phyloP scores from a whole-genome alignment of 2,888 invertebrate genomes.

The Rutpela maculata region DNA sequence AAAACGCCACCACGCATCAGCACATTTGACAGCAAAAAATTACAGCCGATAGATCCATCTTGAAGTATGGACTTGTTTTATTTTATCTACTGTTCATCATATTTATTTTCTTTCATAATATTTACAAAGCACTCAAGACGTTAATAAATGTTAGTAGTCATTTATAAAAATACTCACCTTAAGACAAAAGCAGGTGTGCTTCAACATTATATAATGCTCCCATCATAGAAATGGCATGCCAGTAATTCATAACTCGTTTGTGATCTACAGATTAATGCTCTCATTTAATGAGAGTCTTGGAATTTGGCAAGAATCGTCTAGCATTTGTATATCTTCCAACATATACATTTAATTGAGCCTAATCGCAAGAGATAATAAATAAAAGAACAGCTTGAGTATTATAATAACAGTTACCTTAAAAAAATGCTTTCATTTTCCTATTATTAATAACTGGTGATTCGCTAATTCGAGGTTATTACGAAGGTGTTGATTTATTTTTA shows the following conservation, averaged over 20 bases:
- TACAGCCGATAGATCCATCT: background rate
- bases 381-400: background rate
- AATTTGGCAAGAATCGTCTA: constrained; percentile 3
- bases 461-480: background rate
- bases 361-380: background rate
- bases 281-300: background rate
- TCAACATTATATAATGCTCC: constrained; percentile 23
- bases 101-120: constrained; percentile 7
- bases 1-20: background rate
- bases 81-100: background rate
- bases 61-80: background rate
- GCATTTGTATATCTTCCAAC: constrained; percentile 1
- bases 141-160: constrained; percentile 10
- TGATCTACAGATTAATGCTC: constrained; percentile 18
- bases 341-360: background rate
- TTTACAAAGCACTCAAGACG: background rate
- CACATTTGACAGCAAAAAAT: background rate
- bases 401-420: background rate
- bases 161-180: constrained; percentile 45
- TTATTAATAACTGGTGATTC: background rate
- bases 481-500: background rate
- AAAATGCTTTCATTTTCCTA: background rate
- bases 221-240: constrained; percentile 21
- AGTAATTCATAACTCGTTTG: constrained; percentile 8
- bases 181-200: constrained; percentile 31